Conservation (phyloP, 2,888 invertebrate genomes). For the Muschampia plurimacula region DNA sequence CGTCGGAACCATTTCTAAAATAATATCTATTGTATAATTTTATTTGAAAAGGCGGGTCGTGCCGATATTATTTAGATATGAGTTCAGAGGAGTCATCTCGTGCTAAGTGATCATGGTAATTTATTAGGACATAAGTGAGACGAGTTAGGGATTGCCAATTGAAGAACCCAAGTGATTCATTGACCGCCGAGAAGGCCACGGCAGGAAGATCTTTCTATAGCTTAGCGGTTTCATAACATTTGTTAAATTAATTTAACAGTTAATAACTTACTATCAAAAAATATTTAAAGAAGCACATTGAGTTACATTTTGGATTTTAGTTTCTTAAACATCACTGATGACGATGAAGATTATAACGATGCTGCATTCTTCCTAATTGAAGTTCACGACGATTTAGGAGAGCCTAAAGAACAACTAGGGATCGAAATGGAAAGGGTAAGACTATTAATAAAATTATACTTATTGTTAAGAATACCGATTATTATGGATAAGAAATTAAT, state of each 20-base stretch:
- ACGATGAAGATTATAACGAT: slow-evolving; percentile 77
- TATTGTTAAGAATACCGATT: neutral
- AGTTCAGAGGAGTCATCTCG: no score
- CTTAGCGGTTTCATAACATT: no score
- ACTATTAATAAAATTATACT: neutral
- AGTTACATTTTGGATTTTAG: slow-evolving; percentile 47
- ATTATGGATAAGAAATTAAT: neutral
- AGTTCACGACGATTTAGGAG: slow-evolving; percentile 91
- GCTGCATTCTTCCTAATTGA: slow-evolving; percentile 87
- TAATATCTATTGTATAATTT: no score
- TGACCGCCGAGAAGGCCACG: no score
- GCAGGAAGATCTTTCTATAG: no score
- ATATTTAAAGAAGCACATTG: neutral
- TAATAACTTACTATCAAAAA: neutral
- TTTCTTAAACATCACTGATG: slow-evolving; percentile 66
- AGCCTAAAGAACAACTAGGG: slow-evolving; percentile 91
- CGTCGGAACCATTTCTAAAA: no score
- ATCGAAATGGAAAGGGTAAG: slow-evolving; percentile 89
- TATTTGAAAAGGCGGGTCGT: no score
- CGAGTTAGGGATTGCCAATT: no score
- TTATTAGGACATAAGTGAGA: no score
- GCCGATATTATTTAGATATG: no score
- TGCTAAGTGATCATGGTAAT: no score
- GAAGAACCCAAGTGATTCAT: neutral
- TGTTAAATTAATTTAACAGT: neutral